A percentile compares a stretch with the other conserved stretches of the same genome.
Evolutionary conservation across 2,888 invertebrate genomes (phyloP).

Genomic region (Drosophila birchii): DNA sequence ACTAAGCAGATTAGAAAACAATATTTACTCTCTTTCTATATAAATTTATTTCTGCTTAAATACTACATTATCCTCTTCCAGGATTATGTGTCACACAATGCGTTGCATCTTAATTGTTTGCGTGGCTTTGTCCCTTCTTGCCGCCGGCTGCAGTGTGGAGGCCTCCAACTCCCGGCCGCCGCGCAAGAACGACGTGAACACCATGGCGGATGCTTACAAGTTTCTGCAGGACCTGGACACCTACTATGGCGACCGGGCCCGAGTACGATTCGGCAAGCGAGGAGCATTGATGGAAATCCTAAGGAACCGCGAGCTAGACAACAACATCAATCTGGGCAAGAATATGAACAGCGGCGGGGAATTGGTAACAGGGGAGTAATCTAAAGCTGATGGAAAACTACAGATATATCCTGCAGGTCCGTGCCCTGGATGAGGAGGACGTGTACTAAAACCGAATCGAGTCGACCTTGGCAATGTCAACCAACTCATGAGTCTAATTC

Average conservation of each 20-base stretch:
- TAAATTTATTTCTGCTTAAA: not conserved
- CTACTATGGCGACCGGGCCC: conserved; percentile 88
- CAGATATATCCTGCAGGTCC: conserved; percentile 47
- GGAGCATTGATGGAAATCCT: conserved; percentile 73
- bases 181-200: conserved; percentile 86
- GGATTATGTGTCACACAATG: conserved; percentile 60
- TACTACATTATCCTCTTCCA: not conserved
- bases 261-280: conserved; percentile 86
- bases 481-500: conserved; percentile 26
- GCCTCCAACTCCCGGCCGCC: conserved; percentile 83
- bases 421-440: conserved; percentile 58
- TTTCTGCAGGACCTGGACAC: conserved; percentile 89
- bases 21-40: not conserved
- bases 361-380: conserved; percentile 45
- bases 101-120: conserved; percentile 70
- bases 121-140: conserved; percentile 66
- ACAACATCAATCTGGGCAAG: conserved; percentile 66
- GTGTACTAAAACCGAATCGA: conserved; percentile 41
- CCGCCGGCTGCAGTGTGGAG: conserved; percentile 66
- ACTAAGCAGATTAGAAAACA: not conserved
- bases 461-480: conserved; percentile 22
- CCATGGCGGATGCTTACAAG: conserved; percentile 88
- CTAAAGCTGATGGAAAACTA: not conserved
- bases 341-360: conserved; percentile 47
- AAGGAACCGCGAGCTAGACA: conserved; percentile 76